Base-by-base conservation (phyloP, 2,113 vertebrate genomes). In the Todiramphus chloris region DNA sequence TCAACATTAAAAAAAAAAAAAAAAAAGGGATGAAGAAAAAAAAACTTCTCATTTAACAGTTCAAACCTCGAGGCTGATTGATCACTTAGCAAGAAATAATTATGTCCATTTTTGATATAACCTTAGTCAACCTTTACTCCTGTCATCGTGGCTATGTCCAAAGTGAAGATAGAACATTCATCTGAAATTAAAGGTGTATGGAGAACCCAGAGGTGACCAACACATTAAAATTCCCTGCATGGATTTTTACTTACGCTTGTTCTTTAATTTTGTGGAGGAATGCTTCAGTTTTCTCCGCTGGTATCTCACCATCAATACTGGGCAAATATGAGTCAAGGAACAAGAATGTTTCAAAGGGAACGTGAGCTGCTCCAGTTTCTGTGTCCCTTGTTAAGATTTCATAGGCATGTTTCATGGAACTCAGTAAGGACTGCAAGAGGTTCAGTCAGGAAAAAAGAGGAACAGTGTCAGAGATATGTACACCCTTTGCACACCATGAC, bases 341-440 rank as follows among this genome's bases (percentile, higher is more conserved):
- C 0, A 88, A 89, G 87, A 99, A 99, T 0, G 95, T 98, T 67
- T 97, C 62, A 0, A 98, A 99, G 1, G 98, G 98, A 90, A 99
- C 97, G 9, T 95, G 97, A 3, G 99, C 98, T 0, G 98, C 96
- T 55, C 98, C 98, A 0, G 98, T 99, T 53, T 98, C 98, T 8
- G 98, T 98, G 50, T 99, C 98, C 2, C 90, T 51, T 1, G 98
- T 99, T 89, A 99, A 97, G 95, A 99, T 98, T 97, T 99, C 98
- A 0, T 99, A 99, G 37, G 98, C 97, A 30, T 98, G 90, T 93
- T 98, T 99, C 97, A 99, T 96, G 9, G 99, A 98, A 5, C 96
- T 97, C 67, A 93, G 84, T 25, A 99, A 93, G 3, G 97, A 98
- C 99, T 99, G 93, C 25, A 69, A 23, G 9, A 35, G 16, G 20